A percentile compares a stretch with the other conserved stretches of the same genome.
Conservation (phyloP, 2,888 invertebrate genomes). For the Hypsopygia costalis region DNA sequence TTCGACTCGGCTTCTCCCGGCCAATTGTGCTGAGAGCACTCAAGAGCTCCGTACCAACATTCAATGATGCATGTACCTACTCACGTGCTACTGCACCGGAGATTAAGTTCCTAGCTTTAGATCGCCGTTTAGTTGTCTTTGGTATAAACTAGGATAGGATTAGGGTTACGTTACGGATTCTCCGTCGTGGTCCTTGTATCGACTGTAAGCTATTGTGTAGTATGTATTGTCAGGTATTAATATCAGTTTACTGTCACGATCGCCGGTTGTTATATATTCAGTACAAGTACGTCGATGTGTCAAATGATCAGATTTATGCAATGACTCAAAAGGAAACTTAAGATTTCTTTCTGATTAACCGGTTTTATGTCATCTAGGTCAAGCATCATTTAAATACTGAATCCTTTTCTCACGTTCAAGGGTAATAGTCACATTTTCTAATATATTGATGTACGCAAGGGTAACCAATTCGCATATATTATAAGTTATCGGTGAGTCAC, state of each 20-base stretch:
- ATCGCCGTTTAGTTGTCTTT: not conserved
- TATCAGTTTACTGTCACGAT: too few relatives aligned
- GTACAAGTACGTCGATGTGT: too few relatives aligned
- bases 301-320: too few relatives aligned
- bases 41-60: conserved; percentile 34
- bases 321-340: too few relatives aligned
- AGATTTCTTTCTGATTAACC: not conserved
- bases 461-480: conserved; percentile 32
- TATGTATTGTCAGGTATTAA: too few relatives aligned
- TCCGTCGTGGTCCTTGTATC: too few relatives aligned
- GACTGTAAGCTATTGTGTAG: too few relatives aligned
- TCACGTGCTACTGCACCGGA: conserved; percentile 40
- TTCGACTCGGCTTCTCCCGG: conserved; percentile 31
- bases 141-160: not conserved
- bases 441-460: conserved; percentile 1
- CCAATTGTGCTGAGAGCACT: conserved; percentile 40
- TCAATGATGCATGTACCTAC: conserved; percentile 40
- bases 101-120: conserved; percentile 47
- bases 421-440: not conserved
- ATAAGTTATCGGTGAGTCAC: conserved; percentile 56
- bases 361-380: not conserved
- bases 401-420: conserved; percentile 1
- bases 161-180: too few relatives aligned
- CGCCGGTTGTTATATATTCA: too few relatives aligned
- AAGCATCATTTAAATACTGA: not conserved